Evolutionary conservation across 2,113 vertebrate species (phyloP), one percentile per base, ranked within the genome.

Genomic region (Gambusia affinis): DNA sequence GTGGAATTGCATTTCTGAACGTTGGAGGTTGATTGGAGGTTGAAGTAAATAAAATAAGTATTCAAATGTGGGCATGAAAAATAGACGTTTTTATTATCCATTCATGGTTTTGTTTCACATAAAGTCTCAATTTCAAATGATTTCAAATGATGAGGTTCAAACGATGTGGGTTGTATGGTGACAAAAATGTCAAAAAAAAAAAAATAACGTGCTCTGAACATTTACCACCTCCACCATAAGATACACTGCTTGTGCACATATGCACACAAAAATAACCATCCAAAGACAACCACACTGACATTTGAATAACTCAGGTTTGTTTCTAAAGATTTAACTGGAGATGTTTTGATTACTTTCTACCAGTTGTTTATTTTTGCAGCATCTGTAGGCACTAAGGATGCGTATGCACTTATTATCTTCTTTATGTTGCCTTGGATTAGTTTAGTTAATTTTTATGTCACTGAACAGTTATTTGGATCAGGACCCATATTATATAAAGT

Each of bases 141-240:
- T 1, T 15, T 42, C 15, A 42, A 42, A 42, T 42, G 27, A 27
- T 27, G 27, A 2, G 2, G 10, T 42, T 79, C 87, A 88, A 91
- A 85, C 88, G 88, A 47, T 6, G 4, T 47, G 4, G 19, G 44
- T 42, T 3, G 39, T 14, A 14, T 4, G 11, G 39, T 88, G 89
- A 87, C 82, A 84, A 82, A 80, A 85, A 79, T 68, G 90, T 84
- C 73, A 65, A 60, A 66, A 33, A 60, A 66, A 33, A 33, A 7
- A 86, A 89, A 14, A 14, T 3, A 42, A 14, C 12, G 4, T 42
- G 39, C 12, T 14, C 14, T 42, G 39, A 42, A 4, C 12, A 14
- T 12, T 83, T 89, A 78, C 87, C 85, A 87, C 88, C 87, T 89
- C 85, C 83, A 91, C 92, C 89, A 90, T 68, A 82, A 82, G 57